A percentile compares a stretch with the other conserved stretches of the same genome.
Evolutionary conservation across 2,797 vertebrate species (phyloP).

Genomic region (Triplophysa yarkandensis): DNA sequence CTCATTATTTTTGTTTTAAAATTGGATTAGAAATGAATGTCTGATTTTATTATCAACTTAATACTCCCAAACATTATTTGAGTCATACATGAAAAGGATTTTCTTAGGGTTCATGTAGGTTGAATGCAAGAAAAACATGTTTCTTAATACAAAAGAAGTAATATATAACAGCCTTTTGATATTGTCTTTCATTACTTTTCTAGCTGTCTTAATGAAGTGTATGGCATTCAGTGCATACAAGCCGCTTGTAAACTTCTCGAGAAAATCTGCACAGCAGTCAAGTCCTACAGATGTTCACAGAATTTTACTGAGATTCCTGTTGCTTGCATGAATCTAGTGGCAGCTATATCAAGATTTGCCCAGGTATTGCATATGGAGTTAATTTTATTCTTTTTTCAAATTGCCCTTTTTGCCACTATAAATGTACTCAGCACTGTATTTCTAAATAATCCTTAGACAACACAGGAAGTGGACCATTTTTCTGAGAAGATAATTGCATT

Average conservation of each 20-base stretch:
- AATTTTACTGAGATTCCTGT: slow-evolving; percentile 54
- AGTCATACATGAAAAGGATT: too few relatives aligned
- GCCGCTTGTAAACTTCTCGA: slow-evolving; percentile 74
- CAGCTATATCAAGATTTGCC: slow-evolving; percentile 66
- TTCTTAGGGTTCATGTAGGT: too few relatives aligned
- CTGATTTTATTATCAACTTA: too few relatives aligned
- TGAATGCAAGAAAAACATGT: too few relatives aligned
- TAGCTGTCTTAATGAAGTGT: slow-evolving; percentile 61
- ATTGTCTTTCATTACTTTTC: not conserved
- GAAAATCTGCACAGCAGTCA: slow-evolving; percentile 67
- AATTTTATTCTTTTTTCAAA: not conserved
- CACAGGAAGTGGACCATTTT: not conserved
- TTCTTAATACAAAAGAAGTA: too few relatives aligned
- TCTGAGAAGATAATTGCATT: slow-evolving; percentile 43
- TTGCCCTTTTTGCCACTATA: not conserved
- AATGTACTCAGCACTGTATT: too few relatives aligned
- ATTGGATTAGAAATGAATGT: too few relatives aligned
- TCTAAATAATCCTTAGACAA: slow-evolving; percentile 21
- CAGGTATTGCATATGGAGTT: slow-evolving; percentile 8
- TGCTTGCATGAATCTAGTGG: slow-evolving; percentile 69
- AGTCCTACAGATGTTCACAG: fast-evolving
- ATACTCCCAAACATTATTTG: too few relatives aligned
- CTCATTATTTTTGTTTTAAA: too few relatives aligned
- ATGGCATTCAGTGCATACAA: slow-evolving; percentile 65
- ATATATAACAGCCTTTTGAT: too few relatives aligned